Base-by-base conservation (phyloP, 2,113 vertebrate genomes). In the Ia io region DNA sequence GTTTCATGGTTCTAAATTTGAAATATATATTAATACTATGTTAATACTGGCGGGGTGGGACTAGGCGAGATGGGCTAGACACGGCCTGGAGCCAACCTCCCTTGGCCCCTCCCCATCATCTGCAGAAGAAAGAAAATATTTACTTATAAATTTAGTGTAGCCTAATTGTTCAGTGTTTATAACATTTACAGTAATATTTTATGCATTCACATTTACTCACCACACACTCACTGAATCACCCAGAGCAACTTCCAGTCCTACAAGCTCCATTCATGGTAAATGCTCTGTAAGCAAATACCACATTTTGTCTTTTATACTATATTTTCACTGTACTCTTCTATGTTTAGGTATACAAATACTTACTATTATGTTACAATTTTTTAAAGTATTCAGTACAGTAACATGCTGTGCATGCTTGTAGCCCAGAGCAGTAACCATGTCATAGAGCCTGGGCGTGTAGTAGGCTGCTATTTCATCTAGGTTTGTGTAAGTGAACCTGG, bases 1-100 rank as follows among this genome's bases (percentile, higher is more conserved):
- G 22, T 92, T 95, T 92, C 35, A 49, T 78, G 56, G 42, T 17
- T 80, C 44, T 79, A 96, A 90, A 73, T 73, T 93, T 94, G 90
- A 97, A 93, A 93, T 95, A 91, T 83, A 94, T 96, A 96, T 96
- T 96, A 96, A 94, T 17, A 51, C 49, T 51, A 17, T 51, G 49
- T 51, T 51, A 51, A 51, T 51, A 51, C 49, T 51, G 49, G 49
- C 1, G 49, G 16, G 49, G 49, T 1, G 49, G 40, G 49, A 51
- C 14, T 51, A 14, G 49, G 49, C 49, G 0, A 51, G 49, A 17
- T 51, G 16, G 49, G 49, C 49, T 51, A 16, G 49, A 51, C 16
- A 5, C 3, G 10, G 10, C 49, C 49, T 51, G 14, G 49, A 51
- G 49, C 16, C 16, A 51, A 51, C 16, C 14, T 51, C 49, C 16